Base-by-base conservation (phyloP, 2,888 invertebrate species). In the Agonopterix alstromeriana region DNA sequence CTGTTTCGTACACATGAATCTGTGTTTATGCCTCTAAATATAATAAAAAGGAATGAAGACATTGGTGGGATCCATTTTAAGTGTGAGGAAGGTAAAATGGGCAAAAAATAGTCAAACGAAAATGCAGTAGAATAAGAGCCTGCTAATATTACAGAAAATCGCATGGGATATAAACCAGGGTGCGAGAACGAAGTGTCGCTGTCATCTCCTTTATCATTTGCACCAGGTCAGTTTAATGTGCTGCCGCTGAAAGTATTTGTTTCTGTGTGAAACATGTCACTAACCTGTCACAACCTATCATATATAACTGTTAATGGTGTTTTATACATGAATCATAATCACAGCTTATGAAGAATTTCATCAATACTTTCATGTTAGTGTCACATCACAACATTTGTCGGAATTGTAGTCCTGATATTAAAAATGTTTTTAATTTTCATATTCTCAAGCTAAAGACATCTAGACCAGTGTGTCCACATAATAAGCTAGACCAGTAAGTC, bases 171-270 rank as follows among this genome's bases (percentile, higher is more conserved):
- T 81, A 89, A 81, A 82, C 77, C 79, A 67, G 88, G 82, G 78
- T 82, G 78, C 74, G 89, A 89, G 80, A 85, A 79, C 65, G 89
- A 89, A 79, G 80, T 88, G 81, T 83, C 82, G 82, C 83, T 88
- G 87, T 75, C 89, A 76, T 76, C 87, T 73, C 75, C 88, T 77
- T 86, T 89, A 73, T 82, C 89, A 63, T 88, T 86, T 82, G 78
- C 84, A 67, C 85, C 88, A 89, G 89, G 89, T 89, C 82, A 89
- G 89, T 88, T 86, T 58, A 71, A 80, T 87, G 85, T 87, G 82
- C 77, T 73, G 75, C 81, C 60, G 71, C 80, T 78, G 83, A 83
- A 80, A 82, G 74, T 75, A 57, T 68, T 70, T 72, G 80, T 82
- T 77, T 82, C 67, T 81, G 79, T 87, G 86, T 86, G 83, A 78